Conservation (phyloP, 37 sponge, comb jelly and placozoan species). For the Chondrosia reniformis region DNA sequence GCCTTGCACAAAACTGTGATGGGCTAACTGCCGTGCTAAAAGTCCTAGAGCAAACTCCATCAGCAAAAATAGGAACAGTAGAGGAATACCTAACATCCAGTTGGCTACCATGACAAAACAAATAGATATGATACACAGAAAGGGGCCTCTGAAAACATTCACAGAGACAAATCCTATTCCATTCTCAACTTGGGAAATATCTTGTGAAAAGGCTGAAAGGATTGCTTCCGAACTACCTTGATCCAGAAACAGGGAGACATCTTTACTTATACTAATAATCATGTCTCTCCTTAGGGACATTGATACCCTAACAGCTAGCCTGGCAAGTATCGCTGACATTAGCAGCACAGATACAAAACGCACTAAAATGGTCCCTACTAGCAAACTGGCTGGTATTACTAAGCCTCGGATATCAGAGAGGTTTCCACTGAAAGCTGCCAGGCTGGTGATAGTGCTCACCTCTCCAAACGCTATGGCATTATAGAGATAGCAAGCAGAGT, state of each 20-base stretch:
- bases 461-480: constrained; percentile 29
- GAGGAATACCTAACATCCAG: constrained; percentile 43
- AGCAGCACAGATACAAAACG: constrained; percentile 20
- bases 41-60: background rate
- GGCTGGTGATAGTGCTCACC: background rate
- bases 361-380: constrained; percentile 25
- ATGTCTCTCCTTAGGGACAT: constrained; percentile 22
- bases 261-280: constrained; percentile 21
- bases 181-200: constrained; percentile 34
- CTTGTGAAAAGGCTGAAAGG: constrained; percentile 34
- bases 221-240: constrained; percentile 7
- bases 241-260: background rate
- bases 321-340: background rate
- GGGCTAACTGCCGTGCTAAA: background rate
- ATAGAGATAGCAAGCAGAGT: constrained; percentile 20
- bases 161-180: constrained; percentile 22
- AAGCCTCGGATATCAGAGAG: background rate
- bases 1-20: constrained; percentile 20
- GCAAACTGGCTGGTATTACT: background rate
- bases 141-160: background rate
- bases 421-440: background rate
- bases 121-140: constrained; percentile 24
- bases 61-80: constrained; percentile 1
- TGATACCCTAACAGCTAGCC: constrained; percentile 32
- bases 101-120: background rate